Conservation (phyloP, 2,797 vertebrate species). For the Eulemur albifrons region DNA sequence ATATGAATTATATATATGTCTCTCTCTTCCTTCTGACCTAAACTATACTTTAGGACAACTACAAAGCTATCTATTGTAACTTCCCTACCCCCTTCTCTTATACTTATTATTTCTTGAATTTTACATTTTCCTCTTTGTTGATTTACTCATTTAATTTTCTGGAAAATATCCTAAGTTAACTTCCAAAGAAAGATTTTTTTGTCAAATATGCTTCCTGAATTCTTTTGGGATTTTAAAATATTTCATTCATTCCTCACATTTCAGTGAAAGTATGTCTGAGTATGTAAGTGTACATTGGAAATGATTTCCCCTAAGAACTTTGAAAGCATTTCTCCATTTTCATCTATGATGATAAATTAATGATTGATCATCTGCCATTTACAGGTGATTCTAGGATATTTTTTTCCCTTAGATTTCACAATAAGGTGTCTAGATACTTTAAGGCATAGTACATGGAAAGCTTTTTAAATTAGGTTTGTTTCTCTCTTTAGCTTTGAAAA, state of each 20-base stretch:
- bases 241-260: not conserved
- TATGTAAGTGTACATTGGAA: not conserved
- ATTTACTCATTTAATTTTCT: not conserved
- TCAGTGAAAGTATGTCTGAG: not conserved
- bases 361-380: not conserved
- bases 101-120: not conserved
- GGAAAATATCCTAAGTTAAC: not conserved
- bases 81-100: not conserved
- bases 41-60: not conserved
- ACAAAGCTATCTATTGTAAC: not conserved
- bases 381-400: slow-evolving; percentile 22
- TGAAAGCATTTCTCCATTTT: not conserved
- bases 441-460: not conserved
- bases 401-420: slow-evolving; percentile 1
- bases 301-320: not conserved
- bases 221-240: not conserved
- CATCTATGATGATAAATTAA: not conserved
- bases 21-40: not conserved
- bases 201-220: not conserved
- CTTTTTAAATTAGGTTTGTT: not conserved
- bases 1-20: not conserved
- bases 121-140: not conserved
- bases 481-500: not conserved
- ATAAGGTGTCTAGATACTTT: not conserved
- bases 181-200: not conserved